These are phyloP conservation scores for Tribolium freemani DNA, from an alignment of 2,888 invertebrate genomes.

Conservation along the genomic window DNA sequence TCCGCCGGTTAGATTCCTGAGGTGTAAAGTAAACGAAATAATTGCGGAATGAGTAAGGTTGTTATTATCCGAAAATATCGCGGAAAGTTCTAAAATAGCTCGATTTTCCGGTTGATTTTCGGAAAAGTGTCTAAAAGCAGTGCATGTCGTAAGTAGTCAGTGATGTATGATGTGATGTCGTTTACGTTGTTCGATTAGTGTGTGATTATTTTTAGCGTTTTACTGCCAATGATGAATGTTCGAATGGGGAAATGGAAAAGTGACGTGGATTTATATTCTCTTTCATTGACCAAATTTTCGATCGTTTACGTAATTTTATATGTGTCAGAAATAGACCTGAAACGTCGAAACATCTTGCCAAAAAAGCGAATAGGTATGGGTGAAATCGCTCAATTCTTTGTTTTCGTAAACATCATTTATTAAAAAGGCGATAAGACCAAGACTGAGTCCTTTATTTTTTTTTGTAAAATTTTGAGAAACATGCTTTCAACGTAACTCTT, in stretches of 20 bases:
- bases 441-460: no score
- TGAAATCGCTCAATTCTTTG: no score
- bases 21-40: constrained; percentile 10
- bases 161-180: constrained; percentile 41
- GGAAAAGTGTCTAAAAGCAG: constrained; percentile 37
- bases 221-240: constrained; percentile 16
- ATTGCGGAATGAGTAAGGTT: constrained; percentile 24
- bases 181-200: constrained; percentile 42
- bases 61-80: constrained; percentile 23
- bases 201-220: constrained; percentile 42
- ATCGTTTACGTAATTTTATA: background rate
- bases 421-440: no score
- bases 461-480: no score
- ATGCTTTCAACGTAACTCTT: no score
- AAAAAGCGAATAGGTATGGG: no score
- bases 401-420: no score
- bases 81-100: constrained; percentile 12
- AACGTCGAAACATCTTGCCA: no score
- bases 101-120: constrained; percentile 33
- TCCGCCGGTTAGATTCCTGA: background rate
- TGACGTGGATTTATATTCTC: background rate
- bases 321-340: no score
- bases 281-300: background rate
- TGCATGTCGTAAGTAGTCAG: constrained; percentile 38
- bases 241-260: background rate